These are phyloP conservation scores for Dipodomys ordii DNA, from an alignment of 2,113 vertebrate genomes.

Conservation along the genomic window DNA sequence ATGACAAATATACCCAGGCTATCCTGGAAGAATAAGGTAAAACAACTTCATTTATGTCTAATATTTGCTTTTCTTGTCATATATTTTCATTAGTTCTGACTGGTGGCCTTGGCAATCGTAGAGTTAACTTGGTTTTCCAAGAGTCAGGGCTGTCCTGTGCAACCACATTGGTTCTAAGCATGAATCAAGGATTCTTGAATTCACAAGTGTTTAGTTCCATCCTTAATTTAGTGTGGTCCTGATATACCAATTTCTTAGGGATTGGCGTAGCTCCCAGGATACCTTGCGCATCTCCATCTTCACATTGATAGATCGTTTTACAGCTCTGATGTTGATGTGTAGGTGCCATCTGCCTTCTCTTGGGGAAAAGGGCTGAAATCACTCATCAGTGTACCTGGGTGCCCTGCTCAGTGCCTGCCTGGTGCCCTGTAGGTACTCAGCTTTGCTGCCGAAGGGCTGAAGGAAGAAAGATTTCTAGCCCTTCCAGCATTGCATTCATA, in stretches of 20 bases:
- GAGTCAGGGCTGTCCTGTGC: neutral
- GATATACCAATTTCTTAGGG: too few relatives aligned
- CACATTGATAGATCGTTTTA: neutral
- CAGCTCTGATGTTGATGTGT: neutral
- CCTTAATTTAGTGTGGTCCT: neutral
- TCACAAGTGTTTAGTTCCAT: neutral
- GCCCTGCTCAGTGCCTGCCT: neutral
- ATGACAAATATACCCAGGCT: constrained; percentile 31
- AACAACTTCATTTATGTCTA: neutral
- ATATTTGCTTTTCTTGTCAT: neutral
- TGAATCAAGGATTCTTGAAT: neutral
- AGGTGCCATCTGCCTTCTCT: neutral
- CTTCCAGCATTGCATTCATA: neutral
- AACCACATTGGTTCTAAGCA: neutral
- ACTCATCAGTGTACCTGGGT: neutral
- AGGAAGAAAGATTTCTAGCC: neutral
- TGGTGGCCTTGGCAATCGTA: neutral
- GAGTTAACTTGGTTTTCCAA: neutral
- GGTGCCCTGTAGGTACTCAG: neutral
- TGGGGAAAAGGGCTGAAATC: neutral
- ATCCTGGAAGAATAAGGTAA: constrained; percentile 15
- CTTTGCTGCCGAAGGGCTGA: neutral
- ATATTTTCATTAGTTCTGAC: neutral
- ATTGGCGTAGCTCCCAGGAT: neutral
- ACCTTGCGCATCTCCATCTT: neutral